Evolutionary conservation across 2,113 vertebrate species (phyloP), one percentile per base, ranked within the genome.

Genomic region (Gymnogyps californianus): DNA sequence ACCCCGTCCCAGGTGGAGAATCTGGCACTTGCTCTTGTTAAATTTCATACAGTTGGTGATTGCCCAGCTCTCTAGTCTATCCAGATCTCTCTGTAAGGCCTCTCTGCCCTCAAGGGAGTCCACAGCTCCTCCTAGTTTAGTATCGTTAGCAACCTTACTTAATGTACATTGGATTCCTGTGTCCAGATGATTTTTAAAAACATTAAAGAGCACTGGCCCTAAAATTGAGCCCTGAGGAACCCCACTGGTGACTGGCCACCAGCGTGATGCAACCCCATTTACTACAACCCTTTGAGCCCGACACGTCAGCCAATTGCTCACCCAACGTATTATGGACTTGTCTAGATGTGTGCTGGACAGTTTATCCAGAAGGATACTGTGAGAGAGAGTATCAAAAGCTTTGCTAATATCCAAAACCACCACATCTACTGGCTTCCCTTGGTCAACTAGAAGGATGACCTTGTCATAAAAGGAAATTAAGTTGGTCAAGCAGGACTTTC

Each of bases 81-180:
- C 26, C 46, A 61, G 25, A 34, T 59, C 18, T 70, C 62, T 65
- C 34, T 65, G 19, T 38, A 76, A 76, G 19, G 22, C 13, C 11
- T 61, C 49, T 52, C 19, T 51, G 66, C 14, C 6, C 18, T 42
- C 2, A 3, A 71, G 24, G 31, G 14, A 52, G 18, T n/a, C 11
- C 42, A 26, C 36, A 67, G 16, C 13, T 62, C 32, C 47, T 67
- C 31, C 47, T 83, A 26, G 34, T 36, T 32, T 16, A 59, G 28
- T n/a, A 72, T 25, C 0, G 0, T 11, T 14, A 18, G 38, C 12
- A 83, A 65, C 32, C 15, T 62, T 77, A 52, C 6, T 28, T 36
- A 49, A 32, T 11, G n/a, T 16, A 28, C 20, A 18, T 32, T 9
- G 24, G 44, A 70, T 70, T 65, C 55, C 36, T 80, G 44, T 3